A percentile compares a stretch with the other conserved stretches of the same genome.
These are phyloP conservation scores for Syndactyla subalaris DNA, from an alignment of 2,797 vertebrate genomes.

Conservation along the genomic window DNA sequence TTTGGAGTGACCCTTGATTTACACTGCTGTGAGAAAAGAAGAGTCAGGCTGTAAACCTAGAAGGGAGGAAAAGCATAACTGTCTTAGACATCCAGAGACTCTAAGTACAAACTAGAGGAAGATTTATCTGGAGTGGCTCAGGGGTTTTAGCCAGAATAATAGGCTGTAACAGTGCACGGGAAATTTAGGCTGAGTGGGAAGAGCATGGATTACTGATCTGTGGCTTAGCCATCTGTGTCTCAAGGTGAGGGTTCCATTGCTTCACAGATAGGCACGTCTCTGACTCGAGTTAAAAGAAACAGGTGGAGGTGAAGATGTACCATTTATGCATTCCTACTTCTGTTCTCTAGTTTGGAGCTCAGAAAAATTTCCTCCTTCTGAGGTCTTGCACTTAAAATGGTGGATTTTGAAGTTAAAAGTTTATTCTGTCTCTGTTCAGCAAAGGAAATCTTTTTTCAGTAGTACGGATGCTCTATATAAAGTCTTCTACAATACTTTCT, in stretches of 20 bases:
- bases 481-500: neutral
- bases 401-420: neutral
- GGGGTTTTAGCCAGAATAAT: neutral
- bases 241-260: neutral
- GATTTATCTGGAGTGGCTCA: conserved; percentile 35
- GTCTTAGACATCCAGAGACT: neutral
- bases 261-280: neutral
- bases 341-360: neutral
- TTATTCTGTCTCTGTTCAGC: neutral
- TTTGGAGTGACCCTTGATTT: conserved; percentile 7
- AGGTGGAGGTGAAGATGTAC: neutral
- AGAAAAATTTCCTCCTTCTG: neutral
- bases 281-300: neutral
- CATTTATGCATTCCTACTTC: neutral
- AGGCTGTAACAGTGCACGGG: neutral
- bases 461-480: neutral
- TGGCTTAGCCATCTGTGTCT: neutral
- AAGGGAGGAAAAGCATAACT: neutral
- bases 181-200: conserved; percentile 2
- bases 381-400: neutral
- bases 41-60: conserved; percentile 5
- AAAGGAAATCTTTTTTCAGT: neutral
- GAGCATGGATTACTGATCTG: neutral
- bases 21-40: neutral
- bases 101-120: neutral